Evolutionary conservation across 2,113 vertebrate species (phyloP).

Genomic region (Leucopternis melanops): DNA sequence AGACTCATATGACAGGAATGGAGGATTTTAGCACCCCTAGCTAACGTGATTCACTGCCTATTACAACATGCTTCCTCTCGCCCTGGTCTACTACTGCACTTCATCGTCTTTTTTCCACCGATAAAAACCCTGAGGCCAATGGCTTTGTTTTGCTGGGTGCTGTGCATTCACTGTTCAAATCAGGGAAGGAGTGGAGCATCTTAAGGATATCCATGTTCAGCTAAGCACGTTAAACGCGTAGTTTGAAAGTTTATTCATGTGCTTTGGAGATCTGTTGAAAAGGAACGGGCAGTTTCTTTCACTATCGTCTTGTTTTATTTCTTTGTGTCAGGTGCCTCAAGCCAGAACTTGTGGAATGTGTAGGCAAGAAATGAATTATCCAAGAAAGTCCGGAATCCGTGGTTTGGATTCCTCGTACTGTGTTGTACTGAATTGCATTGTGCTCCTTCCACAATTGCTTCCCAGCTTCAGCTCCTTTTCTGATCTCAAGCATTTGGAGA

Average conservation of each 20-base stretch:
- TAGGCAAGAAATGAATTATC: not conserved
- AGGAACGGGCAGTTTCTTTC: not conserved
- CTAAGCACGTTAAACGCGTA: not conserved
- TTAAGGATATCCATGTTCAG: not conserved
- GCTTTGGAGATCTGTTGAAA: not conserved
- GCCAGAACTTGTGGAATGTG: not conserved
- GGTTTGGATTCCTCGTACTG: not conserved
- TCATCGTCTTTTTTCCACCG: not conserved
- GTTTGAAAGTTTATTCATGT: not conserved
- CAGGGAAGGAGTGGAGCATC: conserved; percentile 2
- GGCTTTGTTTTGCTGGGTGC: conserved; percentile 27
- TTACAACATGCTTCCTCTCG: conserved; percentile 25
- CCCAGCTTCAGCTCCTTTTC: not conserved
- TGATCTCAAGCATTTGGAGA: not conserved
- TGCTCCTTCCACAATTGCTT: not conserved
- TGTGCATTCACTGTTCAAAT: not conserved
- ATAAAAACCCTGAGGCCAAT: not conserved
- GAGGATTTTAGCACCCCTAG: conserved; percentile 32
- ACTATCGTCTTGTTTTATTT: not conserved
- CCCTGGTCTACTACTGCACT: conserved; percentile 14
- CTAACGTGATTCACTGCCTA: conserved; percentile 38
- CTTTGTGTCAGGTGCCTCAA: not conserved
- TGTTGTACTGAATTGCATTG: not conserved
- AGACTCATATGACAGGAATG: conserved; percentile 39
- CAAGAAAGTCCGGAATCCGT: not conserved